These are phyloP conservation scores for Pundamilia nyererei DNA, from an alignment of 2,113 vertebrate species.

Conservation along the genomic window DNA sequence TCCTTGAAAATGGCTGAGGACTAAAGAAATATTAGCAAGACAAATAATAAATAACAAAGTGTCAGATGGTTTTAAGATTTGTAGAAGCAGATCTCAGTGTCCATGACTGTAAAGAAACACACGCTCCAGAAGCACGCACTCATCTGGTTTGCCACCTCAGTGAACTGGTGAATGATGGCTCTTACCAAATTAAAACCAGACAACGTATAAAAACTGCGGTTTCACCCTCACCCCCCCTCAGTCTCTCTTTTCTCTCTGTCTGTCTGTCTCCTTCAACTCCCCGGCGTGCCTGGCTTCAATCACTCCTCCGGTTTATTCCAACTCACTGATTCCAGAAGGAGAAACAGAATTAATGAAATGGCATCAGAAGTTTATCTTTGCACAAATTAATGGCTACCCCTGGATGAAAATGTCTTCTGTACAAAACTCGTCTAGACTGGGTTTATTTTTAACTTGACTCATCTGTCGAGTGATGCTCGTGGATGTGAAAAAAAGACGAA, in stretches of 20 bases:
- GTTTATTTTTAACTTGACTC: background rate
- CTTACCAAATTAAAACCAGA: slow-evolving; percentile 68
- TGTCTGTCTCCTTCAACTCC: slow-evolving; percentile 41
- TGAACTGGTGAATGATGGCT: slow-evolving; percentile 67
- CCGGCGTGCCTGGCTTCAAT: slow-evolving; percentile 57
- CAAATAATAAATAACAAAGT: background rate
- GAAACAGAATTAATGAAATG: slow-evolving; percentile 33
- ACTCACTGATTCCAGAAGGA: slow-evolving; percentile 28
- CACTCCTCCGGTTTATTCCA: slow-evolving; percentile 46
- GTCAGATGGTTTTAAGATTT: background rate
- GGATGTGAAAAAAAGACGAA: background rate
- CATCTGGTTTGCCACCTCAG: slow-evolving; percentile 64
- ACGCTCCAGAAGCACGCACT: background rate
- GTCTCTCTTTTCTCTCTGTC: background rate
- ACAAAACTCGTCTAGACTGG: background rate
- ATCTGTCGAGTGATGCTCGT: background rate
- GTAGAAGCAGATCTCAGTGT: background rate
- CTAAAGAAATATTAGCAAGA: background rate
- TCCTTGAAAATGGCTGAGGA: background rate
- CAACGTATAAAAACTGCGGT: slow-evolving; percentile 66
- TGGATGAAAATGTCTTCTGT: background rate
- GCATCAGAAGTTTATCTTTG: slow-evolving; percentile 15
- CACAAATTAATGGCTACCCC: slow-evolving; percentile 24
- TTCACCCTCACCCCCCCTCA: slow-evolving; percentile 27
- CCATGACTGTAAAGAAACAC: slow-evolving; percentile 5